These are phyloP conservation scores for Lepidurus packardi DNA, from an alignment of 1,140 invertebrate genomes.

Conservation along the genomic window DNA sequence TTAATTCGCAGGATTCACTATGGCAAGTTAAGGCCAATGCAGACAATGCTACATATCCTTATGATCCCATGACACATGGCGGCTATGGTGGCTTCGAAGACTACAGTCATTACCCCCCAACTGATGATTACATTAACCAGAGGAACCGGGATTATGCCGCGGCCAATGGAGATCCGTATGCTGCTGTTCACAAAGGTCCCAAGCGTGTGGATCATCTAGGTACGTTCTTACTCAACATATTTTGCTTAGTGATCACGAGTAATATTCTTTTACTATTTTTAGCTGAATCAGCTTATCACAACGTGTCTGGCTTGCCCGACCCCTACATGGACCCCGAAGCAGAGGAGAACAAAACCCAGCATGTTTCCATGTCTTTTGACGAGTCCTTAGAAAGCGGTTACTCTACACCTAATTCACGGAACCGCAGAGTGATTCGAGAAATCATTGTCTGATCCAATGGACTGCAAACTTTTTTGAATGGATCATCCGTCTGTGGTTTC, in stretches of 20 bases:
- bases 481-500: background rate
- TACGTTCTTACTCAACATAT: conserved; percentile 36
- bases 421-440: conserved; percentile 80
- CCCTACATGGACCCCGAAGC: conserved; percentile 74
- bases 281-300: conserved; percentile 82
- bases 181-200: conserved; percentile 76
- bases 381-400: conserved; percentile 86
- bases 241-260: conserved; percentile 32
- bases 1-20: conserved; percentile 88
- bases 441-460: conserved; percentile 68
- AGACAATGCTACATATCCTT: conserved; percentile 36
- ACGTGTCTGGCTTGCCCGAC: conserved; percentile 81
- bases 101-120: conserved; percentile 70
- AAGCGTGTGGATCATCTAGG: conserved; percentile 63
- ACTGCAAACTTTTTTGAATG: background rate
- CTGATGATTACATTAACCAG: conserved; percentile 45
- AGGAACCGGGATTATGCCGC: conserved; percentile 52
- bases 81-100: conserved; percentile 76
- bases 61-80: conserved; percentile 66
- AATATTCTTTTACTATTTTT: background rate
- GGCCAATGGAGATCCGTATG: conserved; percentile 63
- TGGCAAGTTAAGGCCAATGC: conserved; percentile 73
- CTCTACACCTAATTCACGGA: conserved; percentile 84
- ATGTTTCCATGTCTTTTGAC: conserved; percentile 79
- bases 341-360: conserved; percentile 53